Evolutionary conservation across 2,888 invertebrate genomes (phyloP).

Genomic region (Neoitamus cyanurus): DNA sequence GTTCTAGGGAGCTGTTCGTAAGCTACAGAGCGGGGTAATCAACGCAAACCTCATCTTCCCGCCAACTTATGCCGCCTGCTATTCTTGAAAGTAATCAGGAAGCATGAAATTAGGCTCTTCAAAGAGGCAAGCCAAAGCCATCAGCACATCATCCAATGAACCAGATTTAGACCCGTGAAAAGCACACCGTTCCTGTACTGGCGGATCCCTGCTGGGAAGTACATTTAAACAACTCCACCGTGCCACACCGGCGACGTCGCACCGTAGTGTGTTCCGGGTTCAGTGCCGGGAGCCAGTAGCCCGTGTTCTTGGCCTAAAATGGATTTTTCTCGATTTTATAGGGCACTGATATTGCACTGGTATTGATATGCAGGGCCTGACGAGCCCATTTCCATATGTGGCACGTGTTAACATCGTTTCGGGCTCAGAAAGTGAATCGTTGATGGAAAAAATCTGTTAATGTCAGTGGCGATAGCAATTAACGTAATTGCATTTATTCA

Average conservation of each 20-base stretch:
- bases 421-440: slow-evolving; percentile 36
- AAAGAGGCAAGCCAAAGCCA: slow-evolving; percentile 25
- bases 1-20: neutral
- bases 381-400: slow-evolving; percentile 14
- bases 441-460: slow-evolving; percentile 44
- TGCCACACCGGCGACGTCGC: neutral
- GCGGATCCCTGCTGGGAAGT: slow-evolving; percentile 9
- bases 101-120: slow-evolving; percentile 45
- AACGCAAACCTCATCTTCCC: slow-evolving; percentile 20
- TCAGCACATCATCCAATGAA: slow-evolving; percentile 43
- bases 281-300: neutral
- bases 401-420: slow-evolving; percentile 32
- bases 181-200: neutral
- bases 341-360: slow-evolving; percentile 11
- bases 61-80: neutral
- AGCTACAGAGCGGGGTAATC: slow-evolving; percentile 20
- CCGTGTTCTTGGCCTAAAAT: slow-evolving; percentile 6
- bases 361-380: slow-evolving; percentile 29
- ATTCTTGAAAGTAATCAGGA: slow-evolving; percentile 43
- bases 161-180: slow-evolving; percentile 30
- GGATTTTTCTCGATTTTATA: slow-evolving; percentile 31
- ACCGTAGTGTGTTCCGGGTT: neutral
- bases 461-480: slow-evolving; percentile 39
- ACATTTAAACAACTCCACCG: neutral
- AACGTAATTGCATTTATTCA: slow-evolving; percentile 41